phyloP scores from a whole-genome alignment of 2,888 invertebrate genomes.

The Phania funesta region DNA sequence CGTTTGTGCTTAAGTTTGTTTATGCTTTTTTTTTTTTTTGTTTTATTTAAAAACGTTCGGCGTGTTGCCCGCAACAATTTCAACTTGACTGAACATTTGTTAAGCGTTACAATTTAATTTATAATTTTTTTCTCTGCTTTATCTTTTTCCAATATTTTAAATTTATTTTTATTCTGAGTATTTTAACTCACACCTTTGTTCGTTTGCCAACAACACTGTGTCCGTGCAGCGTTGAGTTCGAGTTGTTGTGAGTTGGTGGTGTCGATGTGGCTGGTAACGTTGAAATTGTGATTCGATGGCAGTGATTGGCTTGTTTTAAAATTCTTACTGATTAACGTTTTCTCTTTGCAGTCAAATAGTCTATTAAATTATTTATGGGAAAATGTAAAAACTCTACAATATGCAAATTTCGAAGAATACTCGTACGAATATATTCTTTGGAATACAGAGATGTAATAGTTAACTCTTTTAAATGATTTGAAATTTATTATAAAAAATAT shows the following conservation, averaged over 20 bases:
- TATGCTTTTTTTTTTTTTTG: conserved; percentile 39
- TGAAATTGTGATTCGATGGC: background rate
- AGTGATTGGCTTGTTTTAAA: background rate
- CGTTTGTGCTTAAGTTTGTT: conserved; percentile 12
- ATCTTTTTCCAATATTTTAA: conserved; percentile 22
- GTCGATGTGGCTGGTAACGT: background rate
- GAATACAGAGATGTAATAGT: no score
- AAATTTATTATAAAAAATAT: no score
- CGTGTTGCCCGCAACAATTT: conserved; percentile 70
- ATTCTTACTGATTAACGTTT: background rate
- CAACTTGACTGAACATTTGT: conserved; percentile 75
- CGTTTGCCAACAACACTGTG: background rate
- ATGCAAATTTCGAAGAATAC: no score
- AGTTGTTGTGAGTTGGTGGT: conserved; percentile 1
- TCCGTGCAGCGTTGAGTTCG: conserved; percentile 11
- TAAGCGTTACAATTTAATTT: conserved; percentile 74
- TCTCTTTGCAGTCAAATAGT: background rate
- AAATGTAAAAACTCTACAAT: conserved; percentile 3
- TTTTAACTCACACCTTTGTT: background rate
- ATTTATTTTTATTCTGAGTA: conserved; percentile 23
- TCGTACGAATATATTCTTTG: no score
- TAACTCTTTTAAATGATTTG: no score
- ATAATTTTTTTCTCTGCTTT: conserved; percentile 64
- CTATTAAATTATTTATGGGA: background rate
- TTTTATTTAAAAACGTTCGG: conserved; percentile 56